Conservation (phyloP, 2,113 vertebrate species). For the Heliornis fulica region DNA sequence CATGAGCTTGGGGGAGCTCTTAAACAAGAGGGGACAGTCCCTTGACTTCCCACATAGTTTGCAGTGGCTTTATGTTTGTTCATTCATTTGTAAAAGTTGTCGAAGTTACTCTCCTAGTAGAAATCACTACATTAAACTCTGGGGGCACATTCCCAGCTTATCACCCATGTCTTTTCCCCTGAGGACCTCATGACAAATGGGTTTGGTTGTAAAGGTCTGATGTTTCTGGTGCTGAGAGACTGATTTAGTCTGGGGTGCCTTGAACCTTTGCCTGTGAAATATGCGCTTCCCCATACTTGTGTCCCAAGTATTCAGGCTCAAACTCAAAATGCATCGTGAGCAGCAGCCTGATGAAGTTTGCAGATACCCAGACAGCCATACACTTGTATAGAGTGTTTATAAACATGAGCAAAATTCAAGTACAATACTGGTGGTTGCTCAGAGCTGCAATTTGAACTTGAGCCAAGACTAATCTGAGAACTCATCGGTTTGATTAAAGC, state of each 20-base stretch:
- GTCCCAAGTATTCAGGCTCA: background rate
- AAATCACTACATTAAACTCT: background rate
- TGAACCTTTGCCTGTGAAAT: background rate
- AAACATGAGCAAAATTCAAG: constrained; percentile 12
- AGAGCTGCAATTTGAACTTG: constrained; percentile 10
- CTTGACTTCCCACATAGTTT: background rate
- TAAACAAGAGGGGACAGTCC: background rate
- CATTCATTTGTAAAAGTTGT: background rate
- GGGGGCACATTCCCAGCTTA: background rate
- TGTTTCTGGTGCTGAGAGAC: background rate
- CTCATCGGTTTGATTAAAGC: constrained; percentile 43
- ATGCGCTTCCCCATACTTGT: too few relatives aligned
- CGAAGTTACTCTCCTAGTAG: background rate
- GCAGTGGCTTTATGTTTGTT: background rate
- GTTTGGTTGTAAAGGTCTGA: background rate
- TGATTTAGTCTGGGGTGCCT: background rate
- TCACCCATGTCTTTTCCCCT: background rate
- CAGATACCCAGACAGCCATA: background rate
- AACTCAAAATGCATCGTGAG: background rate
- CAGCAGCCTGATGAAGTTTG: background rate
- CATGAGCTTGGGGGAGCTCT: background rate
- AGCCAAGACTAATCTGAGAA: constrained; percentile 27
- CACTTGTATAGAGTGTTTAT: constrained; percentile 6
- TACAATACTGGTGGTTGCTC: background rate
- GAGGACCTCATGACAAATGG: background rate